Base-by-base conservation (phyloP, 2,888 invertebrate genomes). In the Trichacis sp. region DNA sequence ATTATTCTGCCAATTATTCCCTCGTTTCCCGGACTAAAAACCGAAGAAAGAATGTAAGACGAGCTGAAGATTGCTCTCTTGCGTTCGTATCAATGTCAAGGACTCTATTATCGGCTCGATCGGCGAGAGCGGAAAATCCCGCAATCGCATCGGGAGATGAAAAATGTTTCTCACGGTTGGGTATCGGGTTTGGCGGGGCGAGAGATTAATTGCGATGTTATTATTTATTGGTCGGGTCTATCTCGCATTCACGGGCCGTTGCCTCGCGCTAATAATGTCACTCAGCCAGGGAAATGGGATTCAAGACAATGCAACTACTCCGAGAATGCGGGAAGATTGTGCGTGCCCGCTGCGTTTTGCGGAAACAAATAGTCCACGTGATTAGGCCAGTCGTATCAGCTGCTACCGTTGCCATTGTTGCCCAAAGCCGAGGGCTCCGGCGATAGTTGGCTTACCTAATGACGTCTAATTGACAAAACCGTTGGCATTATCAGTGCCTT, bases 171-270 rank as follows among this genome's bases (percentile, higher is more conserved):
- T 64, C 67, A 68, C 64, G 60, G 42, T 63, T 46, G 4, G 4
- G 15, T 54, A 57, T 60, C 63, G 60, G 59, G 55, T 58, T 63
- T 56, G 62, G 49, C 46, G 40, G 53, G 43, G 42, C 55, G 55
- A 50, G 60, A 64, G 75, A 78, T 78, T 77, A 78, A 78, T 78
- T 76, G 75, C 75, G 72, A 68, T 68, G 70, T 68, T 60, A 56
- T 64, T 75, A 76, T 77, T 75, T 74, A 75, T 77, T 66, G 66
- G 65, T 74, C 53, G 64, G 61, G 71, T 75, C 73, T 76, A 79
- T 81, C 77, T 77, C 57, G 76, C 73, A 82, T 83, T 82, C 79
- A 80, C 77, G 78, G 78, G 72, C 81, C 79, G 80, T 80, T 82
- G 77, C 80, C 75, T 71, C 69, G 72, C 72, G 70, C 62, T 78